Evolutionary conservation across 2,113 vertebrate genomes (phyloP).

Genomic region (Orcinus orca): DNA sequence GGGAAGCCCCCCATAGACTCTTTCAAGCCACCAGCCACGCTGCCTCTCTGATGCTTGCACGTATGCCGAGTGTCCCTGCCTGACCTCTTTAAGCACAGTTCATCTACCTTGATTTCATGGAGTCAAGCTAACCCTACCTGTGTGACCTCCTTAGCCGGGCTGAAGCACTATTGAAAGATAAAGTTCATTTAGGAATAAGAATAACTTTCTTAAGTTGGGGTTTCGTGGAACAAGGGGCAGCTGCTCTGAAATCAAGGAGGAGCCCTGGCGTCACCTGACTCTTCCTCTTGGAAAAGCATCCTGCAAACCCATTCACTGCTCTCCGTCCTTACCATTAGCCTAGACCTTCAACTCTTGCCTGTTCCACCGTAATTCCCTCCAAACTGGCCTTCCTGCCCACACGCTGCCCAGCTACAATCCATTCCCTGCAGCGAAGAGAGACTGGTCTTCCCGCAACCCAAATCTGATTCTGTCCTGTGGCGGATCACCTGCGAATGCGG

Average conservation of each 20-base stretch:
- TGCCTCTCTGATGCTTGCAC: background rate
- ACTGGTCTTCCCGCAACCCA: background rate
- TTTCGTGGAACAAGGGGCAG: background rate
- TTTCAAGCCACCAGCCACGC: background rate
- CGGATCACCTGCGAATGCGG: accelerated
- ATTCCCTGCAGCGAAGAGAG: background rate
- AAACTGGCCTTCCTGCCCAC: background rate
- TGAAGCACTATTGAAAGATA: background rate
- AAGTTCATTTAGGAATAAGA: background rate
- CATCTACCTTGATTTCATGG: background rate
- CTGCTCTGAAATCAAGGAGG: background rate
- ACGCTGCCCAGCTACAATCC: background rate
- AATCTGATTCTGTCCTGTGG: background rate
- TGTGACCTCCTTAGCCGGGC: background rate
- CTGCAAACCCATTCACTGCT: background rate
- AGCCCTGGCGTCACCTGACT: background rate
- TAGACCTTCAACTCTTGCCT: background rate
- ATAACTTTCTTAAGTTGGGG: background rate
- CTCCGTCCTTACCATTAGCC: background rate
- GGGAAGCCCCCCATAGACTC: background rate
- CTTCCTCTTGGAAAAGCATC: background rate
- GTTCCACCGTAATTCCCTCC: background rate
- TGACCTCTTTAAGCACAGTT: background rate
- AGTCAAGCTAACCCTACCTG: background rate
- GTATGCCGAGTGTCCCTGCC: background rate